A percentile compares a stretch with the other conserved stretches of the same genome.
These are phyloP conservation scores for Elgonia sp. DNA, from an alignment of 2,888 invertebrate genomes.

Conservation along the genomic window DNA sequence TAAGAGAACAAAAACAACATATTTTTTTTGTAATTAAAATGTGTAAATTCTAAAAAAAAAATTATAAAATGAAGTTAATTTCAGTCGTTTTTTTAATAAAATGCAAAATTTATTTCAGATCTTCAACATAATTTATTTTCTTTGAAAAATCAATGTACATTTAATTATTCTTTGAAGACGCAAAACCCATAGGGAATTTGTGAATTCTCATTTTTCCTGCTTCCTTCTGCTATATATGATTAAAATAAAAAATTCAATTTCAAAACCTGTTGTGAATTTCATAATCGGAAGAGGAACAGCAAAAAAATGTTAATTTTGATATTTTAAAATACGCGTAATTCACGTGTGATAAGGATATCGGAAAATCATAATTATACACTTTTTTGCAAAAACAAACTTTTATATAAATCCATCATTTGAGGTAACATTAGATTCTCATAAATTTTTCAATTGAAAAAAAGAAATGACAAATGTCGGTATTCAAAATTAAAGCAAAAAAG, in stretches of 20 bases:
- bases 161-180: constrained; percentile 20
- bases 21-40: too few relatives aligned
- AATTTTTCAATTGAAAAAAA: not conserved
- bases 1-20: too few relatives aligned
- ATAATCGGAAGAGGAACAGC: not conserved
- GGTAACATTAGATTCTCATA: too few relatives aligned
- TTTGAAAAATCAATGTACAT: constrained; percentile 4
- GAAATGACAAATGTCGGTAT: constrained; percentile 6
- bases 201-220: constrained; percentile 1
- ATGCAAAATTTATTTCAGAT: not conserved
- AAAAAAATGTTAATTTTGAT: too few relatives aligned
- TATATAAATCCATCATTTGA: too few relatives aligned
- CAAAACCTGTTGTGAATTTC: constrained; percentile 4
- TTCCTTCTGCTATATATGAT: not conserved
- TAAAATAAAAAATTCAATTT: not conserved
- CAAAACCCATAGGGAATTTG: constrained; percentile 10
- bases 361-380: too few relatives aligned
- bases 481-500: not conserved
- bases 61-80: too few relatives aligned
- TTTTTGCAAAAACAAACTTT: too few relatives aligned
- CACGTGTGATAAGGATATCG: too few relatives aligned
- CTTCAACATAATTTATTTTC: not conserved
- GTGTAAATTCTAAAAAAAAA: too few relatives aligned
- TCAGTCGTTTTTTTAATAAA: not conserved
- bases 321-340: too few relatives aligned